Base-by-base conservation (phyloP, 2,113 vertebrate species). In the Passer montanus region DNA sequence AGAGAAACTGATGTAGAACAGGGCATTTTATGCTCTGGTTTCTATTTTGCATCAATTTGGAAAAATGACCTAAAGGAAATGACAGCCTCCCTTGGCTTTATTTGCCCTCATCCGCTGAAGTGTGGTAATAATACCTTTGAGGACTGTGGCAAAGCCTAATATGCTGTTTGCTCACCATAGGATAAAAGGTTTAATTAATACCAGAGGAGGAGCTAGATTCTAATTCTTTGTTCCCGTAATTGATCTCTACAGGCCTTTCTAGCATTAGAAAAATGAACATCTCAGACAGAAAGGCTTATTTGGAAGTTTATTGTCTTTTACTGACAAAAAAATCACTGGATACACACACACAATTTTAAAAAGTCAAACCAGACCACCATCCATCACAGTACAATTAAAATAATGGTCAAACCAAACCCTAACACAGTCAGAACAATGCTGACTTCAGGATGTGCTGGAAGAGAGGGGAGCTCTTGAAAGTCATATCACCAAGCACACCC, bases 181-280 rank as follows among this genome's bases (percentile, higher is more conserved):
- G 47, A 74, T 75, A 82, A 67, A 81, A 78, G n/a, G 67, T 50
- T 84, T 95, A 78, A 91, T 94, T 95, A 84, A 75, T 76, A 69
- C 12, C 9, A 14, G 67, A 72, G 62, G 37, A 90, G 13, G 17
- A 27, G 60, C n/a, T 69, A 46, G 39, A 50, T 82, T 89, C 30
- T 59, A 77, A n/a, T 69, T 81, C 69, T 89, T 62, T 66, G 18
- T 66, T 80, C 58, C 70, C 53, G 63, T 55, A 88, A 93, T 5
- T 80, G 53, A 73, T 88, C 67, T 86, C 35, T 53, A 39, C n/a
- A 84, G 49, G 41, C 62, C 35, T 47, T 76, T 84, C 69, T 56
- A 72, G 41, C 18, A 14, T 43, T 62, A 68, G 27, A 75, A 93
- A 92, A 79, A 59, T 20, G 21, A 78, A 22, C 15, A 20, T 15